Conservation (phyloP, 1,140 invertebrate genomes). For the Cyphomyrmex costatus region DNA sequence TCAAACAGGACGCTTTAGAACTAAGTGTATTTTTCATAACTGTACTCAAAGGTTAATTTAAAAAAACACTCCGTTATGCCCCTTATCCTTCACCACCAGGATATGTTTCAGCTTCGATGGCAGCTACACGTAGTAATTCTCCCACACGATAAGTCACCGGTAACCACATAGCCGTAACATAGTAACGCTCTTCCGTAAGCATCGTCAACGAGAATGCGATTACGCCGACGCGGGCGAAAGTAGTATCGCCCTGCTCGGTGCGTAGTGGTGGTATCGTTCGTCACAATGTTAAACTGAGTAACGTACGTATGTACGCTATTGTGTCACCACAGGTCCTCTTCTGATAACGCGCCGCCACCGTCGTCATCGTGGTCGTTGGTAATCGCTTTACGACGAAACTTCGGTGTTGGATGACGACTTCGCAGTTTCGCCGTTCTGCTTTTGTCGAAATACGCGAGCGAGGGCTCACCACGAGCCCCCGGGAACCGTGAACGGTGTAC, state of each 20-base stretch:
- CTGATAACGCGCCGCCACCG: slow-evolving; percentile 66
- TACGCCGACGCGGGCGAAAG: slow-evolving; percentile 73
- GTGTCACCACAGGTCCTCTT: slow-evolving; percentile 66
- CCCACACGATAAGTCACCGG: slow-evolving; percentile 57
- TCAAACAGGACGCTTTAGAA: too few species aligned
- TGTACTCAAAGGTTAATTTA: too few species aligned
- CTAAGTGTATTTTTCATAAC: too few species aligned
- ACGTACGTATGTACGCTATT: slow-evolving; percentile 54
- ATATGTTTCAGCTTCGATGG: slow-evolving; percentile 4
- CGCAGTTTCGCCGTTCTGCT: slow-evolving; percentile 41
- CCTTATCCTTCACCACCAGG: not conserved
- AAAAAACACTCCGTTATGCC: not conserved
- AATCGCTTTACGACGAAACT: slow-evolving; percentile 77
- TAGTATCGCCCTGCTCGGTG: slow-evolving; percentile 62
- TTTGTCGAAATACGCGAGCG: slow-evolving; percentile 69
- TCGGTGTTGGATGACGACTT: slow-evolving; percentile 72
- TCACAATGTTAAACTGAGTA: slow-evolving; percentile 53
- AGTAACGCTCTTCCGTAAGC: slow-evolving; percentile 64
- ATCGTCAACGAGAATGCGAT: slow-evolving; percentile 65
- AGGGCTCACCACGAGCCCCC: slow-evolving; percentile 16
- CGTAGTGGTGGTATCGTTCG: slow-evolving; percentile 47
- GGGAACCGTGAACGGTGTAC: slow-evolving; percentile 47
- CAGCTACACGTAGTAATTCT: slow-evolving; percentile 54
- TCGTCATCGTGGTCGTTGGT: slow-evolving; percentile 37
- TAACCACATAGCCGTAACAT: slow-evolving; percentile 43